Conservation (phyloP, 2,888 invertebrate species). For the Thymelicus sylvestris region DNA sequence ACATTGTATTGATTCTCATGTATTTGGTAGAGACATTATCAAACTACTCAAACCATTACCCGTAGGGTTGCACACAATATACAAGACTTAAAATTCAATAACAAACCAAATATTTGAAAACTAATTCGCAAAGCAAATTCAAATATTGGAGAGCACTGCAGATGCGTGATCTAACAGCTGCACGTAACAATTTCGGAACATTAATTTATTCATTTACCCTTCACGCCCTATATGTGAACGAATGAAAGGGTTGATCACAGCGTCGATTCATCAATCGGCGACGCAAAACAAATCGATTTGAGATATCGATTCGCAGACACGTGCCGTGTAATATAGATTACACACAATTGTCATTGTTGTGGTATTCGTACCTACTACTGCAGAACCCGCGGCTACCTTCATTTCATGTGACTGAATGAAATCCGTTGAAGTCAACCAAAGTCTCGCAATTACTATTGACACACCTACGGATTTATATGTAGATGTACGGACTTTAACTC, state of each 20-base stretch:
- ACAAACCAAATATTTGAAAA: conserved; percentile 43
- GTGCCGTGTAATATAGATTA: conserved; percentile 36
- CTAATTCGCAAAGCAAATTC: conserved; percentile 42
- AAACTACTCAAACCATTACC: too few relatives aligned
- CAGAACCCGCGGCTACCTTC: too few relatives aligned
- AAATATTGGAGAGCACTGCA: conserved; percentile 48
- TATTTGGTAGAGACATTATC: too few relatives aligned
- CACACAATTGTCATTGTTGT: too few relatives aligned
- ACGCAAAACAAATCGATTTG: conserved; percentile 76
- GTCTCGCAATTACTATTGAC: too few relatives aligned
- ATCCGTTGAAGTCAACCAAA: too few relatives aligned
- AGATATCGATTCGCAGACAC: conserved; percentile 64
- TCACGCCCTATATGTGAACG: conserved; percentile 75
- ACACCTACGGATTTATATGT: too few relatives aligned
- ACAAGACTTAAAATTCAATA: conserved; percentile 13
- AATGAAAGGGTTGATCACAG: conserved; percentile 61
- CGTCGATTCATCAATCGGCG: conserved; percentile 70
- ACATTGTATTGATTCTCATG: too few relatives aligned
- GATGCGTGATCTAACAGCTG: conserved; percentile 71
- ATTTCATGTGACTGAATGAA: too few relatives aligned
- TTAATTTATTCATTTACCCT: conserved; percentile 81
- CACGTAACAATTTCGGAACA: conserved; percentile 63
- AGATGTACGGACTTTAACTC: too few relatives aligned
- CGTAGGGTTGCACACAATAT: conserved; percentile 36
- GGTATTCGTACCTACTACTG: too few relatives aligned